phyloP scores from a whole-genome alignment of 1,140 invertebrate species.

The Whitmania pigra region DNA sequence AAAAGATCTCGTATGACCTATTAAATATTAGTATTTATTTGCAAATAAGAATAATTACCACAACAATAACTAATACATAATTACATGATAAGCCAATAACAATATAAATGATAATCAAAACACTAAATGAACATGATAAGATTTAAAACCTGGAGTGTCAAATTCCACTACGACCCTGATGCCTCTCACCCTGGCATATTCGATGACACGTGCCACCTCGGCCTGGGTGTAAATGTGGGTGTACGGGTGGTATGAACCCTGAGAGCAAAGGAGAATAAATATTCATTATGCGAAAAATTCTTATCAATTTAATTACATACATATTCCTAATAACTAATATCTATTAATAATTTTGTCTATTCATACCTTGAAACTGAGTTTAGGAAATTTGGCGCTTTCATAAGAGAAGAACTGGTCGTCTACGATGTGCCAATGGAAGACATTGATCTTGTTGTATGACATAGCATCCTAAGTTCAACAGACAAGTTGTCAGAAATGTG shows the following conservation, averaged over 20 bases:
- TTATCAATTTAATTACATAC: background rate
- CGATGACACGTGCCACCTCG: conserved; percentile 56
- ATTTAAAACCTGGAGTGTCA: conserved; percentile 66
- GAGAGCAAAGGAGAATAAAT: background rate
- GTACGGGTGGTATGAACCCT: conserved; percentile 41
- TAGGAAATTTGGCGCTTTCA: too few species aligned
- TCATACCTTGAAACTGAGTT: too few species aligned
- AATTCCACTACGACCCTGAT: conserved; percentile 81
- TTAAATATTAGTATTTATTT: conserved; percentile 23
- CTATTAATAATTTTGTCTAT: too few species aligned
- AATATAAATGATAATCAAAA: background rate
- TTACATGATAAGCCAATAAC: too few species aligned
- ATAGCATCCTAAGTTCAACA: too few species aligned
- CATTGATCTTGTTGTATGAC: too few species aligned
- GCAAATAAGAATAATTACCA: background rate
- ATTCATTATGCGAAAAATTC: background rate
- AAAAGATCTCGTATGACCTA: conserved; percentile 72
- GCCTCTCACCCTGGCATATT: conserved; percentile 65
- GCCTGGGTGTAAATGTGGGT: conserved; percentile 56
- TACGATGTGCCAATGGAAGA: too few species aligned
- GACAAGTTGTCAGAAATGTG: too few species aligned
- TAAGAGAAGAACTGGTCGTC: too few species aligned
- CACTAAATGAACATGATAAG: background rate
- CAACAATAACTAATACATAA: background rate
- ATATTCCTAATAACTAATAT: too few species aligned